Conservation (phyloP, 2,113 vertebrate species). For the Oxyruncus cristatus region DNA sequence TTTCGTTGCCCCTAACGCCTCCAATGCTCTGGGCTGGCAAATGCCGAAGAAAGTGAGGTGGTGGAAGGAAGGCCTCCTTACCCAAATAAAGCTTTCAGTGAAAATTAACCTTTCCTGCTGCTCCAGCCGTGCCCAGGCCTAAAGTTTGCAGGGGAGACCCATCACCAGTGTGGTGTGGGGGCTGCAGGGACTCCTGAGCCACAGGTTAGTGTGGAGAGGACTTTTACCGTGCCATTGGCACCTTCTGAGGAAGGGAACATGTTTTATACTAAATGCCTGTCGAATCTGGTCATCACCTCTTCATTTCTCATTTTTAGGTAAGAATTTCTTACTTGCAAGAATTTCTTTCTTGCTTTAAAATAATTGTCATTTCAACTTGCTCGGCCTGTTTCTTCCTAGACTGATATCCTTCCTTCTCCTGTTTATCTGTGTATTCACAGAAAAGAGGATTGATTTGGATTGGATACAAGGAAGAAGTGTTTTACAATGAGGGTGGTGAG, state of each 20-base stretch:
- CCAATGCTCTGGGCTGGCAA: not conserved
- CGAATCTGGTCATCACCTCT: not conserved
- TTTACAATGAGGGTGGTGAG: not conserved
- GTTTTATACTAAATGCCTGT: not conserved
- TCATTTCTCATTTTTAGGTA: not conserved
- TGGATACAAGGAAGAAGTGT: not conserved
- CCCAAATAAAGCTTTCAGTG: not conserved
- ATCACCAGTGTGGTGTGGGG: fast-evolving
- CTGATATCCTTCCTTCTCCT: not conserved
- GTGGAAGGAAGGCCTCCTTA: not conserved
- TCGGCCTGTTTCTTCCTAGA: not conserved
- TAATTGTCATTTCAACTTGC: not conserved
- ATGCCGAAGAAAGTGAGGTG: not conserved
- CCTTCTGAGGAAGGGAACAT: not conserved
- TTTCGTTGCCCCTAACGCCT: not conserved
- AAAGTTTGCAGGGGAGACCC: not conserved
- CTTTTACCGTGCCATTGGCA: not conserved
- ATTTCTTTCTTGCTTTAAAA: not conserved
- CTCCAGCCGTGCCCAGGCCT: not conserved
- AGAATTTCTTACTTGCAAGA: no score
- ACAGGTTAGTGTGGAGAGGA: not conserved
- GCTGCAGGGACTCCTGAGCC: not conserved
- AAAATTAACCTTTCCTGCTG: not conserved
- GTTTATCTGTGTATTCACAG: no score
- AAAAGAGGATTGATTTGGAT: not conserved